Evolutionary conservation across 2,113 vertebrate genomes (phyloP).

Genomic region (Toxotes chatareus): DNA sequence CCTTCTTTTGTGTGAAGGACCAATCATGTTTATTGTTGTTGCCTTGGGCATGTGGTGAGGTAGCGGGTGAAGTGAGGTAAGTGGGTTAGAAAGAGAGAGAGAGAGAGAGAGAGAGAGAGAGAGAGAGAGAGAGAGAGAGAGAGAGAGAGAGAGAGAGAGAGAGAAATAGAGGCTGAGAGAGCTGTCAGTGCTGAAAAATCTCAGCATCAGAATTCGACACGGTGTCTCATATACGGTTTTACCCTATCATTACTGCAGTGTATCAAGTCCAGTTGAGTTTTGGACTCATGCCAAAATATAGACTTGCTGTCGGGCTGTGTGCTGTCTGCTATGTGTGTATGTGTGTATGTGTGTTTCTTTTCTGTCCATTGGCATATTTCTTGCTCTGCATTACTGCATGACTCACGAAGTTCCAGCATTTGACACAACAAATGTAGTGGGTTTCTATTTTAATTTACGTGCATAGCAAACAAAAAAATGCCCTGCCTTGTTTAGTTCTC

Average conservation of each 20-base stretch:
- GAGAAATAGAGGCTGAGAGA: conserved; percentile 31
- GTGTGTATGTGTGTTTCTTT: conserved; percentile 30
- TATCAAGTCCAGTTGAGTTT: conserved; percentile 55
- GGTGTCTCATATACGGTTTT: conserved; percentile 50
- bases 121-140: conserved; percentile 34
- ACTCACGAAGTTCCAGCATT: conserved; percentile 43
- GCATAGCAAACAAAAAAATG: conserved; percentile 15
- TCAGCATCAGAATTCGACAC: conserved; percentile 62
- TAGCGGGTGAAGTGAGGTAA: conserved; percentile 71
- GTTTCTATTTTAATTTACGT: conserved; percentile 38
- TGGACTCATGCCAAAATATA: conserved; percentile 48
- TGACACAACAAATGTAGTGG: conserved; percentile 38
- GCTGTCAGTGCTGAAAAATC: conserved; percentile 55
- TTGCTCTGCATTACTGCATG: conserved; percentile 24
- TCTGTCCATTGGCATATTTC: conserved; percentile 25
- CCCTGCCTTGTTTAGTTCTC: conserved; percentile 19
- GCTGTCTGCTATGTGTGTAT: neutral
- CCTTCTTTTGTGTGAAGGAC: conserved; percentile 65
- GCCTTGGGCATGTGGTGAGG: conserved; percentile 69
- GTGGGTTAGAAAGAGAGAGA: conserved; percentile 58
- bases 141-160: too few species aligned
- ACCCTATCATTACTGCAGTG: conserved; percentile 55
- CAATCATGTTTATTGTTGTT: conserved; percentile 73
- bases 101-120: conserved; percentile 25
- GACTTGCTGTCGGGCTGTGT: conserved; percentile 26